Conservation (phyloP, 2,113 vertebrate genomes). For the Ivindomyrus marchei region DNA sequence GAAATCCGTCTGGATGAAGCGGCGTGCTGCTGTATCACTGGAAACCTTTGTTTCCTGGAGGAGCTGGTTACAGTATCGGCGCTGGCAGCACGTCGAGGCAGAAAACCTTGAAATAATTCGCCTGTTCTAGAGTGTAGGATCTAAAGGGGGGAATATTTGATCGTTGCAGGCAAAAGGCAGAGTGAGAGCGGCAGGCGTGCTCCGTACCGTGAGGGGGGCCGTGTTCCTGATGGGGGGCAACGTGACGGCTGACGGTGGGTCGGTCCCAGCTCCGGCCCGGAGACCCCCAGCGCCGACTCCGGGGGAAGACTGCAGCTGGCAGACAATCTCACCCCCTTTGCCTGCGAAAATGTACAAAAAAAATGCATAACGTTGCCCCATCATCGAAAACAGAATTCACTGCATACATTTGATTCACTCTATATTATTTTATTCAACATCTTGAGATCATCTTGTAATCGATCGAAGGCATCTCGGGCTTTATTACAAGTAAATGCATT, state of each 20-base stretch:
- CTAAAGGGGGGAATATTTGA: not conserved
- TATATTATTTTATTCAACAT: not conserved
- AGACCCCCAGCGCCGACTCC: conserved; percentile 57
- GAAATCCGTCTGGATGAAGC: not conserved
- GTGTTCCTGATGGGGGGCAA: conserved; percentile 74
- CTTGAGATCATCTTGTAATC: not conserved
- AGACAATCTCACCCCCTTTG: conserved; percentile 64
- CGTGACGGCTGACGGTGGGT: conserved; percentile 66
- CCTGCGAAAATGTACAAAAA: conserved; percentile 48
- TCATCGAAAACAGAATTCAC: not conserved
- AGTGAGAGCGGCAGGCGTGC: not conserved
- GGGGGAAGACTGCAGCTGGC: conserved; percentile 61
- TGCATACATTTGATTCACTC: not conserved
- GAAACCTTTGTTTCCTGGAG: not conserved
- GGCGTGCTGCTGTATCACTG: not conserved
- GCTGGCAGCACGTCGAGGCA: not conserved
- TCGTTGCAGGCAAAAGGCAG: not conserved
- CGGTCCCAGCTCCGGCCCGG: conserved; percentile 64
- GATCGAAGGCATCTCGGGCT: not conserved
- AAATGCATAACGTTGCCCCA: not conserved
- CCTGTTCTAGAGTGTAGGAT: not conserved
- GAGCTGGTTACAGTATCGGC: not conserved
- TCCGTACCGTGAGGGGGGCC: conserved; percentile 65
- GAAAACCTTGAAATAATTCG: not conserved
- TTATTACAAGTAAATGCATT: not conserved